phyloP scores from a whole-genome alignment of 1,140 invertebrate genomes.

The Ptiloglossa arizonensis region DNA sequence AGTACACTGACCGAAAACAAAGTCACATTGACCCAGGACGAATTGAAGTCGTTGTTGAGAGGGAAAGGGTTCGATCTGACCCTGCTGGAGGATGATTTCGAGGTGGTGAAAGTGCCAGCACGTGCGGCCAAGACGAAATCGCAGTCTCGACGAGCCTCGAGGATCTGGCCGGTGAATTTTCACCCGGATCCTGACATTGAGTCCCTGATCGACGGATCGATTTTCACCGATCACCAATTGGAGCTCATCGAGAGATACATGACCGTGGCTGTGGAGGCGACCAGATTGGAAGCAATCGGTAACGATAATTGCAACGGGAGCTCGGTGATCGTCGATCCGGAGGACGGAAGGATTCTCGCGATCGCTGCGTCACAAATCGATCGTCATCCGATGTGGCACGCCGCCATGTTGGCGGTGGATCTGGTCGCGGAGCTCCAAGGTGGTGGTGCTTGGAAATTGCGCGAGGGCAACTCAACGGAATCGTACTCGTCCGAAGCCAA shows the following conservation, averaged over 20 bases:
- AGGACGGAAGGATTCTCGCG: slow-evolving; percentile 84
- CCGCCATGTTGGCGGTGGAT: slow-evolving; percentile 93
- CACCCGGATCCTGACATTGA: slow-evolving; percentile 89
- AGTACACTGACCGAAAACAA: no score
- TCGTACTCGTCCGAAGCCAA: no score
- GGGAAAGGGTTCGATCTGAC: slow-evolving; percentile 81
- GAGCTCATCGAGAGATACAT: slow-evolving; percentile 85
- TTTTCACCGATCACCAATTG: slow-evolving; percentile 85
- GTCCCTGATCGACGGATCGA: slow-evolving; percentile 83
- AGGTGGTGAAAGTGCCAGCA: slow-evolving; percentile 84
- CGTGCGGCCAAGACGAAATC: slow-evolving; percentile 84
- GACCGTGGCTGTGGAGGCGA: slow-evolving; percentile 83
- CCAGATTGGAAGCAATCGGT: slow-evolving; percentile 74
- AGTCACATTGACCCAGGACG: slow-evolving; percentile 56
- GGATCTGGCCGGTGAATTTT: slow-evolving; percentile 93
- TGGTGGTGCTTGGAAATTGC: slow-evolving; percentile 87
- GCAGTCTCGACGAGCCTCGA: slow-evolving; percentile 86
- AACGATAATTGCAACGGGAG: slow-evolving; percentile 76
- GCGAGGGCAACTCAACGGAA: not conserved
- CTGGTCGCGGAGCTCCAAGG: slow-evolving; percentile 91
- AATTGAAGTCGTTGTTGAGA: slow-evolving; percentile 81
- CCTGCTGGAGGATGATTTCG: slow-evolving; percentile 82
- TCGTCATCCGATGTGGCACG: slow-evolving; percentile 90
- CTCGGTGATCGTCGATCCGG: slow-evolving; percentile 88
- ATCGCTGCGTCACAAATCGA: slow-evolving; percentile 84